phyloP scores from a whole-genome alignment of 2,797 vertebrate species.

The Emys orbicularis region DNA sequence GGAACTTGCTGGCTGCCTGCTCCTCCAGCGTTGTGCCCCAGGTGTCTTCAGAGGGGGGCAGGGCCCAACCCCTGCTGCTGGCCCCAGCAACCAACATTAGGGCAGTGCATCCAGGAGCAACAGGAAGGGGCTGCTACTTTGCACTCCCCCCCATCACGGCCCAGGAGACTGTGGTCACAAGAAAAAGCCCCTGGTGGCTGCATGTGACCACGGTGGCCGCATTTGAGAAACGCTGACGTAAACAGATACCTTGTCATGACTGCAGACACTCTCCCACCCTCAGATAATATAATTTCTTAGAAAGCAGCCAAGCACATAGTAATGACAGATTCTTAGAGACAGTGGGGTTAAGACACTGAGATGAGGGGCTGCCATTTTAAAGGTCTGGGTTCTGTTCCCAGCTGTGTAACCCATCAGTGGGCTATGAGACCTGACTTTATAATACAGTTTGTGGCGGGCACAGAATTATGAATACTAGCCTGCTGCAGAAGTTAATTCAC shows the following conservation, averaged over 20 bases:
- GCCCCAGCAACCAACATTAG: too few relatives aligned
- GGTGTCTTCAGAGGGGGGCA: too few relatives aligned
- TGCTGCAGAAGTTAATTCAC: background rate
- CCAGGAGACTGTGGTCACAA: too few relatives aligned
- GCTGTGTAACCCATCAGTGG: background rate
- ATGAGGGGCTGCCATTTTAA: background rate
- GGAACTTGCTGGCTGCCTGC: too few relatives aligned
- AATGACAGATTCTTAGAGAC: background rate
- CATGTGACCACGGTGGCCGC: too few relatives aligned
- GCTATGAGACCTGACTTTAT: background rate
- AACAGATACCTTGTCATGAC: background rate
- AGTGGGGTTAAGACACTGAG: background rate
- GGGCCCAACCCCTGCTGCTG: too few relatives aligned
- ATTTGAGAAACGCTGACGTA: too few relatives aligned
- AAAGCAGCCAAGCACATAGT: background rate
- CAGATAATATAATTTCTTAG: background rate
- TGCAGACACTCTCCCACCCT: background rate
- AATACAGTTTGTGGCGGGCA: background rate
- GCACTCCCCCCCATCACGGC: too few relatives aligned
- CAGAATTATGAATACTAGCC: background rate
- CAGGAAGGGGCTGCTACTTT: too few relatives aligned
- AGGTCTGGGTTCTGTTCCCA: background rate
- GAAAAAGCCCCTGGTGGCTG: too few relatives aligned
- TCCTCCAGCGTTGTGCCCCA: too few relatives aligned
- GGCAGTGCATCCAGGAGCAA: too few relatives aligned